Evolutionary conservation across 2,888 invertebrate genomes (phyloP).

Genomic region (Meteorus colon): DNA sequence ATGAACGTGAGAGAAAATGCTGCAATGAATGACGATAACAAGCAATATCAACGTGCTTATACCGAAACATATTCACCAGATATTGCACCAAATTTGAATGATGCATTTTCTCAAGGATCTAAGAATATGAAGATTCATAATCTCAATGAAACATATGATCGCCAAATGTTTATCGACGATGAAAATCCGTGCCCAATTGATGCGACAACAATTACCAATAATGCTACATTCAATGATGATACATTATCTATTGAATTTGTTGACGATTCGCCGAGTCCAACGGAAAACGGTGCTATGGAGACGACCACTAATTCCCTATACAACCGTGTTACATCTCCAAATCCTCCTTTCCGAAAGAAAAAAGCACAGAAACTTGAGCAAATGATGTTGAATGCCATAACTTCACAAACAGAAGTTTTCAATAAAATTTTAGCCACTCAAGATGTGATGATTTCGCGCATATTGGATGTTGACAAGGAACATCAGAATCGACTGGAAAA

Average conservation of each 20-base stretch:
- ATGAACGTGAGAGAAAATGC: constrained; percentile 58
- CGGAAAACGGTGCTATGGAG: constrained; percentile 58
- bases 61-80: constrained; percentile 59
- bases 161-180: constrained; percentile 48
- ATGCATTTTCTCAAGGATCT: constrained; percentile 64
- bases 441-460: constrained; percentile 68
- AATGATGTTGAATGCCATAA: constrained; percentile 69
- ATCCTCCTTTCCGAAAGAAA: constrained; percentile 67
- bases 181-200: constrained; percentile 58
- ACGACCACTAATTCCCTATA: constrained; percentile 62
- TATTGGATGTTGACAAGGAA: constrained; percentile 68
- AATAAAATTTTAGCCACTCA: constrained; percentile 71
- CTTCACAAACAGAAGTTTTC: constrained; percentile 70
- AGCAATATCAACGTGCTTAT: neutral
- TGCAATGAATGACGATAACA: constrained; percentile 31
- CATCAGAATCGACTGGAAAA: constrained; percentile 69
- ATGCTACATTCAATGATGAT: constrained; percentile 71
- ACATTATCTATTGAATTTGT: constrained; percentile 68
- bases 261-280: constrained; percentile 64
- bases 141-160: constrained; percentile 65
- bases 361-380: constrained; percentile 70
- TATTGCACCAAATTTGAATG: constrained; percentile 66
- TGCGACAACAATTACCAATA: constrained; percentile 66
- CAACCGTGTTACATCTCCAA: constrained; percentile 63
- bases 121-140: constrained; percentile 58